A percentile compares a stretch with the other conserved stretches of the same genome.
phyloP scores from a whole-genome alignment of 2,888 invertebrate species.

The Sphinx pinastri region DNA sequence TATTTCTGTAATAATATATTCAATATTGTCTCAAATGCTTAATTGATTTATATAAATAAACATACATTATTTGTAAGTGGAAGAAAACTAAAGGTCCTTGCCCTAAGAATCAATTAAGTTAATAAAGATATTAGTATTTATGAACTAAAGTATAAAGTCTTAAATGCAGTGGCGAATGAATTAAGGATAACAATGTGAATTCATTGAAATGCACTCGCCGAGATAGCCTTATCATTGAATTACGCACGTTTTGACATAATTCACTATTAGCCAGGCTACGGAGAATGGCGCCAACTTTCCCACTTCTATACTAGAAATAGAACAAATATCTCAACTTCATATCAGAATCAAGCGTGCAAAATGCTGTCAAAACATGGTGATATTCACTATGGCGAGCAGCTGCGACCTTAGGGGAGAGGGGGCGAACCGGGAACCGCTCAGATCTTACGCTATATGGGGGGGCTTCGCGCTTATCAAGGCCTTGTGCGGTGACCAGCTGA shows the following conservation, averaged over 20 bases:
- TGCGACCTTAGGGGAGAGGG: too few relatives aligned
- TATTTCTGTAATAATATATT: neutral
- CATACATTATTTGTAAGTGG: slow-evolving; percentile 33
- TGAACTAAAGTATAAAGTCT: neutral
- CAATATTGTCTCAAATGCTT: neutral
- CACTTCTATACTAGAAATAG: neutral
- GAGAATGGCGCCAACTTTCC: neutral
- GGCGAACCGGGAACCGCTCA: too few relatives aligned
- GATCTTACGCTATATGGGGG: too few relatives aligned
- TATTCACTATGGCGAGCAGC: too few relatives aligned
- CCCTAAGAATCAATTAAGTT: slow-evolving; percentile 36
- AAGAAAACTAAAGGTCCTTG: slow-evolving; percentile 54
- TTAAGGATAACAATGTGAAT: slow-evolving; percentile 31
- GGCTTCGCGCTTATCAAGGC: too few relatives aligned
- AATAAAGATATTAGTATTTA: neutral
- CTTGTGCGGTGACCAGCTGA: too few relatives aligned
- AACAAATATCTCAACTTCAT: too few relatives aligned
- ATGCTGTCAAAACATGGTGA: too few relatives aligned
- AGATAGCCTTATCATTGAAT: slow-evolving; percentile 27
- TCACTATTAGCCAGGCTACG: slow-evolving; percentile 3
- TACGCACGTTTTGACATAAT: slow-evolving; percentile 36
- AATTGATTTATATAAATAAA: slow-evolving; percentile 11
- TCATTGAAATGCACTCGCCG: slow-evolving; percentile 47
- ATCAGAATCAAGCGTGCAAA: too few relatives aligned
- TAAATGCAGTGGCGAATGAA: neutral